These are phyloP conservation scores for Pampus argenteus DNA, from an alignment of 2,797 vertebrate genomes.

Conservation along the genomic window DNA sequence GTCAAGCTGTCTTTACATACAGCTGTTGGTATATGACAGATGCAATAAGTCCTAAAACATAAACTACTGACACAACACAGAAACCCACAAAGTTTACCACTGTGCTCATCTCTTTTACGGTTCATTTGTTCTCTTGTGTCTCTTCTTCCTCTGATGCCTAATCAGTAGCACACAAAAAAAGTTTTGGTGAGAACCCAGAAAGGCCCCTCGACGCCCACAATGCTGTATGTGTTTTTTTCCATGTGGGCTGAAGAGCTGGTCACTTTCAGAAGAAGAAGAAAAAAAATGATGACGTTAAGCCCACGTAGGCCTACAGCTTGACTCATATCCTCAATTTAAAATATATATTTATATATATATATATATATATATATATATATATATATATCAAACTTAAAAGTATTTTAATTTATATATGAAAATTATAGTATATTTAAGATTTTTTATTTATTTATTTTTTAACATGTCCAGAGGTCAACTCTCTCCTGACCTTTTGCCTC, in stretches of 20 bases:
- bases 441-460: not conserved
- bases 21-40: conserved; percentile 34
- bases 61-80: conserved; percentile 51
- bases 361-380: no score
- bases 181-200: conserved; percentile 47
- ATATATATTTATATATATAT: not conserved
- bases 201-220: conserved; percentile 60
- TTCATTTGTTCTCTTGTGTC: not conserved
- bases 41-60: conserved; percentile 29
- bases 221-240: conserved; percentile 69
- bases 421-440: not conserved
- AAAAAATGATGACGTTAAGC: conserved; percentile 62
- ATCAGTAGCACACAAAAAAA: conserved; percentile 31
- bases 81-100: conserved; percentile 49
- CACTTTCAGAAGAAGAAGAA: conserved; percentile 58
- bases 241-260: conserved; percentile 75
- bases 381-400: not conserved
- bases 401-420: not conserved
- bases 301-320: conserved; percentile 55
- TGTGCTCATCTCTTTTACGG: conserved; percentile 9
- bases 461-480: conserved; percentile 9
- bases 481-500: conserved; percentile 8
- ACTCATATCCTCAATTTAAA: conserved; percentile 65
- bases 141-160: conserved; percentile 28
- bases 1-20: not conserved